Evolutionary conservation across 2,113 vertebrate genomes (phyloP).

Genomic region (Pollachius pollachius): DNA sequence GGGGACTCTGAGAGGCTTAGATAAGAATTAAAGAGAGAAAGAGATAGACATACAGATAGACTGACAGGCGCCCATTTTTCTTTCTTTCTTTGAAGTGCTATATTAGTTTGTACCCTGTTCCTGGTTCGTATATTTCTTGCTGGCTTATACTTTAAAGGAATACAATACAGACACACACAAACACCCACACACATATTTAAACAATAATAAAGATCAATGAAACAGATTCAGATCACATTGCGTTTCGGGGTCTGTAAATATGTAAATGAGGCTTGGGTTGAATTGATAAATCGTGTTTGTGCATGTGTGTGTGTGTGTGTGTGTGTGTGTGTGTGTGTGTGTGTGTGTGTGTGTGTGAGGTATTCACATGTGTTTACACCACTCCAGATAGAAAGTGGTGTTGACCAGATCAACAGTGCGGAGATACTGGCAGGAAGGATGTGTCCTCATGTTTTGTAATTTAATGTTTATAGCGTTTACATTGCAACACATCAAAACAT

Average conservation of each 20-base stretch:
- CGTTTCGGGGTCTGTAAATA: background rate
- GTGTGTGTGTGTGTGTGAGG: background rate
- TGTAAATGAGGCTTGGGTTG: no score
- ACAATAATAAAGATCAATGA: conserved; percentile 11
- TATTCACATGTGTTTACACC: background rate
- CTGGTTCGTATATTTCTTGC: no score
- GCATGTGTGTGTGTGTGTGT: background rate
- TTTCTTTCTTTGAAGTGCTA: no score
- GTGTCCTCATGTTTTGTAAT: background rate
- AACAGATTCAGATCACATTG: conserved; percentile 1
- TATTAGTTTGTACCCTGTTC: no score
- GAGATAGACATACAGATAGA: no score
- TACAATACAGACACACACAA: background rate
- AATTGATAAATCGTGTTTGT: background rate
- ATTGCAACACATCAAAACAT: background rate
- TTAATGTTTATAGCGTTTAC: background rate
- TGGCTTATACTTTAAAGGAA: no score
- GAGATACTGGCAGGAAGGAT: no score
- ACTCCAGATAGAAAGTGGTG: no score
- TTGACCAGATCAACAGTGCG: background rate
- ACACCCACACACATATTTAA: conserved; percentile 8
- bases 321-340: conserved; percentile 2
- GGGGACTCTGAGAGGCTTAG: no score
- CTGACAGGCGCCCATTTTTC: no score
- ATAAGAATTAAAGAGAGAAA: no score